A percentile compares a stretch with the other conserved stretches of the same genome.
Conservation (phyloP, 2,888 invertebrate species). For the Parochlus steinenii region DNA sequence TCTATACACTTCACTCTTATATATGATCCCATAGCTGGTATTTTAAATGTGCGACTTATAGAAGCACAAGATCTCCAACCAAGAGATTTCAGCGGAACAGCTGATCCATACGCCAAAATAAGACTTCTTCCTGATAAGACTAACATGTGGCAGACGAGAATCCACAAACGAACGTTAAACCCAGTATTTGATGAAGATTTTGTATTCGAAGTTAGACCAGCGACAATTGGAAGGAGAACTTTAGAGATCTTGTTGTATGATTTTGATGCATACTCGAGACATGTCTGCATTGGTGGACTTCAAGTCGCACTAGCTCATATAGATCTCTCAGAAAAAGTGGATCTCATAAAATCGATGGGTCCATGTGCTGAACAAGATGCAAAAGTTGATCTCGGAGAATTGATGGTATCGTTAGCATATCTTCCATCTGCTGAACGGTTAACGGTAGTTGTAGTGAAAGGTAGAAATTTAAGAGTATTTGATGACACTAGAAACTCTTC, state of each 20-base stretch:
- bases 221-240: conserved; percentile 34
- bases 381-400: conserved; percentile 74
- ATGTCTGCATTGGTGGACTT: conserved; percentile 44
- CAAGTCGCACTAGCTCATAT: conserved; percentile 37
- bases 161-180: conserved; percentile 45
- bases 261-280: conserved; percentile 45
- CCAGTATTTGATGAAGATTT: conserved; percentile 56
- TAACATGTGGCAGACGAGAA: conserved; percentile 43
- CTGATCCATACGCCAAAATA: conserved; percentile 50
- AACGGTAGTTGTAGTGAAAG: conserved; percentile 82
- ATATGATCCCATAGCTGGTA: conserved; percentile 43
- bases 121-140: conserved; percentile 41
- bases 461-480: conserved; percentile 79
- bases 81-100: conserved; percentile 40
- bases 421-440: conserved; percentile 80
- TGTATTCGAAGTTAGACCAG: conserved; percentile 43
- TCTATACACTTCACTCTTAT: conserved; percentile 42
- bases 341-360: conserved; percentile 38
- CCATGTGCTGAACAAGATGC: conserved; percentile 34
- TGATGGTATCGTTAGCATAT: conserved; percentile 84
- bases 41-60: conserved; percentile 44
- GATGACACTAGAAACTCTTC: conserved; percentile 78
- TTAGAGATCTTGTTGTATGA: conserved; percentile 46
- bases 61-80: conserved; percentile 43
- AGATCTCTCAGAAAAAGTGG: conserved; percentile 38